Base-by-base conservation (phyloP, 2,797 vertebrate genomes). In the Sciurus vulgaris region DNA sequence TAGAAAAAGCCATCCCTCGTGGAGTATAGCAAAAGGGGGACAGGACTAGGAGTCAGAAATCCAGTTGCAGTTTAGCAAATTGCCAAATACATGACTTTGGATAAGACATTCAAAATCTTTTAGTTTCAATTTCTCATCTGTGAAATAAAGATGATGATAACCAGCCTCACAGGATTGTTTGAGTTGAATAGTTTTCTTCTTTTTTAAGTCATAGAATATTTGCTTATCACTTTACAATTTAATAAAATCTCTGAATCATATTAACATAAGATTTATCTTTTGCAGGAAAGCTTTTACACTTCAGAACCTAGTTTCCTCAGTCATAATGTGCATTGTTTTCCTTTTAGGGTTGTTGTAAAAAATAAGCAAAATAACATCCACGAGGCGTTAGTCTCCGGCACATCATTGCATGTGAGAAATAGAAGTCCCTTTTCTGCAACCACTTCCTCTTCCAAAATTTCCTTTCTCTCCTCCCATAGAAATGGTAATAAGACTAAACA, bases 241-340 rank as follows among this genome's bases (percentile, higher is more conserved):
- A 38, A 63, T 69, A 67, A 93, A 78, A 63, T 87, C n/a, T 93
- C 91, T 86, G n/a, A 47, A 24, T 41, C 87, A 54, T 26, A 18
- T 84, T 89, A 72, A 28, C 28, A 51, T 86, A 73, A 78, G 28
- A 76, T 28, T 79, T 90, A 78, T 9, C 18, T 67, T 18, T 5
- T 65, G 79, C 7, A 13, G 49, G 20, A 38, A 93, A 94, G 51
- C 76, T 61, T 26, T 61, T 5, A 47, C 51, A 49, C 83, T 47
- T 90, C 35, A 18, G 38, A 93, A 91, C 28, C 90, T 38, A 10
- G 38, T 89, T 95, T 89, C 79, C 89, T 94, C 49, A 72, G 65
- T 86, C n/a, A 20, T 49, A 73, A 56, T 12, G 3, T 63, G 1
- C 5, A 38, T 92, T 59, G 8, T 12, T 13, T 79, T 89, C 13